These are phyloP conservation scores for Amblyopsis hoosieri DNA, from an alignment of 2,797 vertebrate species.

Conservation along the genomic window DNA sequence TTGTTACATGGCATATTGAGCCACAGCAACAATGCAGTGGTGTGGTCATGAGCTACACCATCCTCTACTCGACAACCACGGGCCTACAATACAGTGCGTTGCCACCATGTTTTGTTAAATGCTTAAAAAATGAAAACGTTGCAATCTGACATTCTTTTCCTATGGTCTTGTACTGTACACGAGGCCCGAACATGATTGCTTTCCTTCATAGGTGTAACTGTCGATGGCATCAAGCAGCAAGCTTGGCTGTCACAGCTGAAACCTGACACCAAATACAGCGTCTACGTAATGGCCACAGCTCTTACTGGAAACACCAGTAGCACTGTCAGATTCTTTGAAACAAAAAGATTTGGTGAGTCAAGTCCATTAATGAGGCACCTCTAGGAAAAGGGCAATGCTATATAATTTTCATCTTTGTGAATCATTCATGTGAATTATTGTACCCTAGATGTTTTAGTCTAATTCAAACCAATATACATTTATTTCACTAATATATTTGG, in stretches of 20 bases:
- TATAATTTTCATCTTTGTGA: background rate
- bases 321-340: constrained; percentile 43
- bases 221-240: constrained; percentile 10
- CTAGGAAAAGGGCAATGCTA: background rate
- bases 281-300: constrained; percentile 55
- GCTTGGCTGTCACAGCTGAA: constrained; percentile 51
- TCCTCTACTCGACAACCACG: constrained; percentile 43
- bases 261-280: constrained; percentile 52
- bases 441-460: too few species aligned
- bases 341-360: constrained; percentile 62
- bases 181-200: background rate
- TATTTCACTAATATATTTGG: background rate
- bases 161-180: background rate
- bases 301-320: constrained; percentile 43
- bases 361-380: background rate
- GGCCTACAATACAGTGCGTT: constrained; percentile 45
- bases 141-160: background rate
- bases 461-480: too few species aligned
- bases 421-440: too few species aligned
- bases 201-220: constrained; percentile 58
- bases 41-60: constrained; percentile 47
- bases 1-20: constrained; percentile 55
- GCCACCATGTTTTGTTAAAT: background rate
- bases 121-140: background rate
- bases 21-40: constrained; percentile 51